phyloP scores from a whole-genome alignment of 30 jellyfish, hydroid and myxozoan species.

The Aurelia aurita region DNA sequence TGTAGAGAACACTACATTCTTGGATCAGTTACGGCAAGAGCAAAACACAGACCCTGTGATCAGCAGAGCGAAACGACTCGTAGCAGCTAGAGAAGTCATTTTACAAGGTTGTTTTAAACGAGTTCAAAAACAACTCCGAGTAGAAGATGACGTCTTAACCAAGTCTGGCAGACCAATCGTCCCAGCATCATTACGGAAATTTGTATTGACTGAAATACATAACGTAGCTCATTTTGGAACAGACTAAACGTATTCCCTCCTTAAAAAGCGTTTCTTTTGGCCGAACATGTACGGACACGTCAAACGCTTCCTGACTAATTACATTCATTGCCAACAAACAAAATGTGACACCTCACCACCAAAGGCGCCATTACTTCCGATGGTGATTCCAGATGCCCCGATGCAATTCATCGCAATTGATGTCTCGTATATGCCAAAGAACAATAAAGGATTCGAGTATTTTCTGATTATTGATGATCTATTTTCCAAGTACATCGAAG shows the following conservation, averaged over 20 bases:
- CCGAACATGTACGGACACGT: slow-evolving; percentile 53
- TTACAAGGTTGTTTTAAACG: slow-evolving; percentile 47
- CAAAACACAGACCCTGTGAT: slow-evolving; percentile 15
- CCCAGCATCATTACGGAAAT: slow-evolving; percentile 43
- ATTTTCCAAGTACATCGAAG: slow-evolving; percentile 30
- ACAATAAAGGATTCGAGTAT: slow-evolving; percentile 19
- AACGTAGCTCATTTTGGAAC: slow-evolving; percentile 37
- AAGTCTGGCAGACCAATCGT: slow-evolving; percentile 61
- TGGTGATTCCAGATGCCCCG: slow-evolving; percentile 63
- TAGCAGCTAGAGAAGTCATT: slow-evolving; percentile 1
- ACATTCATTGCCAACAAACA: slow-evolving; percentile 41
- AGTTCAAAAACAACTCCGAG: slow-evolving; percentile 20
- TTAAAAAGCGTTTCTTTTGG: slow-evolving; percentile 50
- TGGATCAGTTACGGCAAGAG: slow-evolving; percentile 15
- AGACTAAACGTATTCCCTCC: too few species aligned
- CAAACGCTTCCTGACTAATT: slow-evolving; percentile 1
- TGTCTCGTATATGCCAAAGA: slow-evolving; percentile 32
- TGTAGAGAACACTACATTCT: not conserved
- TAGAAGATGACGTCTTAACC: slow-evolving; percentile 48
- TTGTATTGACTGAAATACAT: slow-evolving; percentile 22
- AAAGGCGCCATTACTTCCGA: slow-evolving; percentile 56
- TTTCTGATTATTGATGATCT: slow-evolving; percentile 41
- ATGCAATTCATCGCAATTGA: slow-evolving; percentile 55
- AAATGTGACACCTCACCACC: slow-evolving; percentile 55
- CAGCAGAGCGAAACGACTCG: slow-evolving; percentile 4